phyloP scores from a whole-genome alignment of 2,888 invertebrate species.

The Tenthredo distinguenda region DNA sequence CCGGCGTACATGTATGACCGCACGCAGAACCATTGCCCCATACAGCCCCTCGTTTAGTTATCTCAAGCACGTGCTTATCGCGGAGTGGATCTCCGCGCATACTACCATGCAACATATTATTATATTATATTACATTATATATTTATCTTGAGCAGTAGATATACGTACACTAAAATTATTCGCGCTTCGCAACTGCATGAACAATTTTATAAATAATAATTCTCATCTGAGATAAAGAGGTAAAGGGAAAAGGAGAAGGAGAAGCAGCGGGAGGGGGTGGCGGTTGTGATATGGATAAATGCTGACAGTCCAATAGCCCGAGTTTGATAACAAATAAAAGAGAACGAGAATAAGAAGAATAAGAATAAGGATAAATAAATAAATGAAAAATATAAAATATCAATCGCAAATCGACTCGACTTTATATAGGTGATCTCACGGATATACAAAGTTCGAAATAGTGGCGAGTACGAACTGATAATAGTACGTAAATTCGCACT shows the following conservation, averaged over 20 bases:
- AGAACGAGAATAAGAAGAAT: background rate
- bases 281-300: background rate
- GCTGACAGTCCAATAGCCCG: background rate
- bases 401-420: background rate
- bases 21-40: background rate
- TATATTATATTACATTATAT: background rate
- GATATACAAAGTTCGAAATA: background rate
- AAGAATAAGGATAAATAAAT: background rate
- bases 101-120: background rate
- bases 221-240: background rate
- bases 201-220: background rate
- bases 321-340: background rate
- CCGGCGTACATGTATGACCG: constrained; percentile 1
- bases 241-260: background rate
- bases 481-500: background rate
- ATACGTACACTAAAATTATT: background rate
- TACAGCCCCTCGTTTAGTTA: background rate
- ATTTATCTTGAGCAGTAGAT: background rate
- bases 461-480: background rate
- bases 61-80: constrained; percentile 29
- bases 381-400: background rate
- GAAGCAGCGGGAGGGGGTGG: background rate
- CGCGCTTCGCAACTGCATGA: background rate
- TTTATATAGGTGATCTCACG: background rate
- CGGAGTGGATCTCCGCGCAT: background rate